These are phyloP conservation scores for Sepioteuthis lessoniana DNA, from an alignment of 2,888 invertebrate genomes.

Conservation along the genomic window DNA sequence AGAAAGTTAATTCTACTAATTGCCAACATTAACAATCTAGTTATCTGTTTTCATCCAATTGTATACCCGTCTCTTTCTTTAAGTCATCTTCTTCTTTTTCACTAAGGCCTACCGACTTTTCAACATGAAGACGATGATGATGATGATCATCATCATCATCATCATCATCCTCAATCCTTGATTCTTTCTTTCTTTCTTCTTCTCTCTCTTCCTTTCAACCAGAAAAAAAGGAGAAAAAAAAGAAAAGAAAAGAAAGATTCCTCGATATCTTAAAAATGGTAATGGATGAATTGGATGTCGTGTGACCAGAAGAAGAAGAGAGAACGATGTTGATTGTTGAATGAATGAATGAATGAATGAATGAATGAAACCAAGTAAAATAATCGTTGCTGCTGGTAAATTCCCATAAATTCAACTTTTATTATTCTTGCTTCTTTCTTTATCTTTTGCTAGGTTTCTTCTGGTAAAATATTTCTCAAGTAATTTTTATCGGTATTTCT, in stretches of 20 bases:
- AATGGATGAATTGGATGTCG: neutral
- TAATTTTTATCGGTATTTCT: too few species aligned
- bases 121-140: neutral
- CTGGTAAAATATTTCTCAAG: too few species aligned
- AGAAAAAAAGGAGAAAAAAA: neutral
- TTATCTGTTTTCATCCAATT: neutral
- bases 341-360: too few species aligned
- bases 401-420: neutral
- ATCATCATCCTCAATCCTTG: too few species aligned
- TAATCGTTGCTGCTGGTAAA: constrained; percentile 2
- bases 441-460: neutral
- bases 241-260: neutral
- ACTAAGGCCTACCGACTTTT: neutral
- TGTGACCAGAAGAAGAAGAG: neutral
- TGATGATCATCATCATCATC: neutral
- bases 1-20: neutral
- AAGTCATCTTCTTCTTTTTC: neutral
- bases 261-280: neutral
- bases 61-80: neutral
- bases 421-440: neutral
- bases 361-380: neutral
- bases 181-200: neutral
- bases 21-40: neutral
- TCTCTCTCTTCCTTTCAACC: neutral
- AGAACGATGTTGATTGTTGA: neutral